Conservation (phyloP, 2,113 vertebrate genomes). For the Gymnobelideus leadbeateri region DNA sequence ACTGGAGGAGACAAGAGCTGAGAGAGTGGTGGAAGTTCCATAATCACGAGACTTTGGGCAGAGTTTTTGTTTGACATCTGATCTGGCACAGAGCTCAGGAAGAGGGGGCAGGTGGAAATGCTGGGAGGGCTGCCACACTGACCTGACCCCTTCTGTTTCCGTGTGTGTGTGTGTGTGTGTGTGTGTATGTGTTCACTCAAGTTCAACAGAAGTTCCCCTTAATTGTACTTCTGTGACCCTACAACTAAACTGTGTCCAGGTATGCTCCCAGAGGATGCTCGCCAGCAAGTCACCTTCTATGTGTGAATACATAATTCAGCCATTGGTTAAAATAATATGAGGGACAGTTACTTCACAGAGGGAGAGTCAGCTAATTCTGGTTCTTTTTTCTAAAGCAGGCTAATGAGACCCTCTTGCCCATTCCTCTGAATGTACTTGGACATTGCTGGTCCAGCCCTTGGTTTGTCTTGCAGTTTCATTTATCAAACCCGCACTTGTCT, state of each 20-base stretch:
- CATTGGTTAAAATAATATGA: slow-evolving; percentile 50
- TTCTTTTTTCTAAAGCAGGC: slow-evolving; percentile 52
- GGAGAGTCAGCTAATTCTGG: not conserved
- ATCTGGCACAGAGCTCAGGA: slow-evolving; percentile 59
- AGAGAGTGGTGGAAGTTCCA: slow-evolving; percentile 59
- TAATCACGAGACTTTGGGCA: slow-evolving; percentile 69
- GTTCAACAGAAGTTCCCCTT: slow-evolving; percentile 58
- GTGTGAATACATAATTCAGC: slow-evolving; percentile 47
- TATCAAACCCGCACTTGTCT: not conserved
- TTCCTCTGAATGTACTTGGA: slow-evolving; percentile 42
- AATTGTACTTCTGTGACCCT: slow-evolving; percentile 64
- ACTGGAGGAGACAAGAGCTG: not conserved
- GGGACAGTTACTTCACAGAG: slow-evolving; percentile 17
- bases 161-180: not conserved
- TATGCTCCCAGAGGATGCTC: slow-evolving; percentile 53
- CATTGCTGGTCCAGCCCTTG: not conserved
- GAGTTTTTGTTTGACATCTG: slow-evolving; percentile 78
- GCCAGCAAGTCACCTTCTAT: slow-evolving; percentile 62
- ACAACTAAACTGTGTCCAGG: slow-evolving; percentile 67
- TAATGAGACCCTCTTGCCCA: slow-evolving; percentile 26
- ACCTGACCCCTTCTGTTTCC: slow-evolving; percentile 45
- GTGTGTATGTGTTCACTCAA: slow-evolving; percentile 1
- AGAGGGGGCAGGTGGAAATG: slow-evolving; percentile 75
- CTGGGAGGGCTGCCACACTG: slow-evolving; percentile 48
- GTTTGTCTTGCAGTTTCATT: not conserved